Evolutionary conservation across 92 coral and sea anemone genomes (phyloP).

Genomic region (Zoanthus solanderi): DNA sequence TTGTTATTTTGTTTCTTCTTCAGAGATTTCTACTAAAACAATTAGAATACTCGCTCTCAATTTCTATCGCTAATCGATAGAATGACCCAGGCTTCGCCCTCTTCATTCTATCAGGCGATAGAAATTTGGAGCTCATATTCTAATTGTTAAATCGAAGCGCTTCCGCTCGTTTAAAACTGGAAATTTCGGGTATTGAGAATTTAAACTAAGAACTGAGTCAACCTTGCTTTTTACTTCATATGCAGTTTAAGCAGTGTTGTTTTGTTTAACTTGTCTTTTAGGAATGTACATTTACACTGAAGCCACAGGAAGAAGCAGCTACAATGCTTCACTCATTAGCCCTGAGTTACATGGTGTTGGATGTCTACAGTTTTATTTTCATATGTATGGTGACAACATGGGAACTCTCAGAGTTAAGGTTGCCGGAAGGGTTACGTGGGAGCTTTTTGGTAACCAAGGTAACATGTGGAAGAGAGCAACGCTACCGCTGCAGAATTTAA

Average conservation of each 20-base stretch:
- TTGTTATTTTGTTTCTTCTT: too few relatives aligned
- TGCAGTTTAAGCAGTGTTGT: background rate
- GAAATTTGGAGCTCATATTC: too few relatives aligned
- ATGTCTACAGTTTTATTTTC: constrained; percentile 26
- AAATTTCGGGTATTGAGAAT: too few relatives aligned
- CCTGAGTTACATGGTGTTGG: background rate
- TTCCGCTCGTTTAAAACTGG: background rate
- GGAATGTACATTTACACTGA: constrained; percentile 21
- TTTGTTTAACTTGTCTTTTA: background rate
- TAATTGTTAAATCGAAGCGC: background rate
- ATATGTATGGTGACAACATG: constrained; percentile 26
- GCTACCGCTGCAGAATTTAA: background rate
- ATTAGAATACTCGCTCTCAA: too few relatives aligned
- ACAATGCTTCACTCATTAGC: background rate
- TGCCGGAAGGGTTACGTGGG: constrained; percentile 7
- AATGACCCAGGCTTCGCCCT: too few relatives aligned
- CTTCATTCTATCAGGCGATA: too few relatives aligned
- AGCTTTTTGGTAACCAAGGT: constrained; percentile 24
- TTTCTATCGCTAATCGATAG: too few relatives aligned
- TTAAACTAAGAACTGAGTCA: too few relatives aligned
- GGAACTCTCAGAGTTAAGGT: constrained; percentile 27
- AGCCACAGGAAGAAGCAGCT: background rate
- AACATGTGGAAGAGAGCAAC: constrained; percentile 32
- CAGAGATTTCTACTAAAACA: too few relatives aligned
- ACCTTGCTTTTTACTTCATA: too few relatives aligned